Evolutionary conservation across 1,140 invertebrate genomes (phyloP).

Genomic region (Apocrypta bakeri): DNA sequence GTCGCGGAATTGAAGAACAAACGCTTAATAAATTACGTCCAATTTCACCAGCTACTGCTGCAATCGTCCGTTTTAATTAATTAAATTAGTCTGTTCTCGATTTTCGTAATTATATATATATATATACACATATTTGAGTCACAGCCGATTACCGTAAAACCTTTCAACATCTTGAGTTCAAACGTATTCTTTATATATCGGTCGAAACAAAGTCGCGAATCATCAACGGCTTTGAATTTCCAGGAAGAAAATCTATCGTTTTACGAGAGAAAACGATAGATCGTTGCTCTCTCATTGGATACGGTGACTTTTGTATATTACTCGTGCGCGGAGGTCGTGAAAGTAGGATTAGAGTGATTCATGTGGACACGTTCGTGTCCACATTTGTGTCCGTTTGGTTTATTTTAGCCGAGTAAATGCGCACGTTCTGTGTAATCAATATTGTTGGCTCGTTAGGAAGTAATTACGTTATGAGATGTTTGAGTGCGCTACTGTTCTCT

Average conservation of each 20-base stretch:
- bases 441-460: neutral
- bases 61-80: neutral
- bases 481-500: neutral
- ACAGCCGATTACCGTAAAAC: too few species aligned
- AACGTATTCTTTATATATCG: too few species aligned
- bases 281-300: neutral
- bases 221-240: too few species aligned
- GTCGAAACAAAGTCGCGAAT: too few species aligned
- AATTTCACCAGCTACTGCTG: neutral
- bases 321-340: too few species aligned
- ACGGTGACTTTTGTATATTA: neutral
- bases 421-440: neutral
- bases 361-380: too few species aligned
- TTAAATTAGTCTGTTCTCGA: neutral
- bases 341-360: too few species aligned
- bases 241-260: too few species aligned
- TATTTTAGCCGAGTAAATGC: neutral
- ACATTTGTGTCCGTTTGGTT: too few species aligned
- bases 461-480: neutral
- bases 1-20: neutral
- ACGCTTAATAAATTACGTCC: constrained; percentile 1
- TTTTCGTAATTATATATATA: too few species aligned
- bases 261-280: neutral
- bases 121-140: too few species aligned
- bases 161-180: too few species aligned